Evolutionary conservation across 1,140 invertebrate species (phyloP), one percentile per base, ranked within the genome.

Genomic region (Ceratina japonica): DNA sequence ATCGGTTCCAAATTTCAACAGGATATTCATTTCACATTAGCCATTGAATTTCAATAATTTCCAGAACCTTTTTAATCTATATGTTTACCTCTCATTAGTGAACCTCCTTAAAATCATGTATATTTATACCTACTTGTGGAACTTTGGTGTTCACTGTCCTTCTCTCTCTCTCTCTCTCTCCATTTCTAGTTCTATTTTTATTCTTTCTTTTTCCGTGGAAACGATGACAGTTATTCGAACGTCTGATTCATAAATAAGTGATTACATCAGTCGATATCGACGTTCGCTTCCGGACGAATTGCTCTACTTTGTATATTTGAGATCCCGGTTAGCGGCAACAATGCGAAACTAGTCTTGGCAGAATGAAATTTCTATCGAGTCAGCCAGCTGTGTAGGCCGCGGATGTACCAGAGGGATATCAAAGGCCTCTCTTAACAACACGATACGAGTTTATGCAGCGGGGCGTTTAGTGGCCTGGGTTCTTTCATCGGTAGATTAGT

Each of bases 401-500:
- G 63, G 7, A 44, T 37, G n/a, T 12, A 22, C 27, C 20, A 64
- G 37, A 31, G 63, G 31, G 63, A 22, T 75, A 75, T 75, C 63
- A 59, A 75, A 75, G 68, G 73, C 22, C 13, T 18, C 16, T 44
- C 37, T 44, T 44, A 44, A 75, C 22, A 24, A 73, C 37, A 44
- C 62, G 63, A 79, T 73, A n/a, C 59, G 58, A 68, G 61, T 76
- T 81, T 80, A 80, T 82, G 71, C 73, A 77, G 72, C 13, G 65
- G 77, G 70, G 68, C 73, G 83, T 83, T 85, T 83, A 82, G 82
- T 56, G 61, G 64, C 76, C 74, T 54, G 20, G 70, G 63, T 89
- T 89, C 88, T 89, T 89, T 89, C 87, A 86, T 85, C 80, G 79
- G 69, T 83, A 84, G 87, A 88, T 88, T 88, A 89, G 89, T 89